Base-by-base conservation (phyloP, 2,113 vertebrate species). In the Panthera tigris region DNA sequence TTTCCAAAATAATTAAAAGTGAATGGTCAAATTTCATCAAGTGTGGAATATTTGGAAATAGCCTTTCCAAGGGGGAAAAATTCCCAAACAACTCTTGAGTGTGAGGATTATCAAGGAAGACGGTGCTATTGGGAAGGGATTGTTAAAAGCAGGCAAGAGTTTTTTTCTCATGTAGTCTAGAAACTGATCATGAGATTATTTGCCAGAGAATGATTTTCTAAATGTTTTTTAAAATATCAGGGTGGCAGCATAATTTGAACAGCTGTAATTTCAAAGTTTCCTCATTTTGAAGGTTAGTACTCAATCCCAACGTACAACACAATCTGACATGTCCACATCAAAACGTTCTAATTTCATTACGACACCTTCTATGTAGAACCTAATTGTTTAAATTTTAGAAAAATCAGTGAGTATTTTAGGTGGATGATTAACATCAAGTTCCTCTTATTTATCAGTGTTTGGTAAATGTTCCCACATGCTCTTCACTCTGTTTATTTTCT, bases 41-140 rank as follows among this genome's bases (percentile, higher is more conserved):
- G 1, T 81, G 13, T 91, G 23, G 29, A 65, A 86, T 93, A 73
- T 97, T 95, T 94, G 52, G 31, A 95, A 97, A 74, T 87, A 76
- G 15, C 1, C 57, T 84, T 91, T 66, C 33, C 4, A 57, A 15
- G 12, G 41, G 29, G 23, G 4, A 68, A 39, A 25, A 48, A 6
- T 4, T 12, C 3, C 10, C n/a, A 41, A 33, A 68, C 79, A 79
- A 63, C n/a, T 74, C 12, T 81, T 36, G 31, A 89, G 68, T 83
- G 19, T 36, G 48, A 89, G 63, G 4, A 84, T 89, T 86, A 50
- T 74, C 29, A 48, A 91, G 66, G 71, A 94, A 76, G 12, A 90
- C 52, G 63, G 39, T 55, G 50, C 33, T 85, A 25, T 14, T 23
- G 1, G 41, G 7, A 18, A 52, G 25, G 5, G 27, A 55, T 25